These are phyloP conservation scores for Psylliodes chrysocephalus DNA, from an alignment of 2,888 invertebrate species.

Conservation along the genomic window DNA sequence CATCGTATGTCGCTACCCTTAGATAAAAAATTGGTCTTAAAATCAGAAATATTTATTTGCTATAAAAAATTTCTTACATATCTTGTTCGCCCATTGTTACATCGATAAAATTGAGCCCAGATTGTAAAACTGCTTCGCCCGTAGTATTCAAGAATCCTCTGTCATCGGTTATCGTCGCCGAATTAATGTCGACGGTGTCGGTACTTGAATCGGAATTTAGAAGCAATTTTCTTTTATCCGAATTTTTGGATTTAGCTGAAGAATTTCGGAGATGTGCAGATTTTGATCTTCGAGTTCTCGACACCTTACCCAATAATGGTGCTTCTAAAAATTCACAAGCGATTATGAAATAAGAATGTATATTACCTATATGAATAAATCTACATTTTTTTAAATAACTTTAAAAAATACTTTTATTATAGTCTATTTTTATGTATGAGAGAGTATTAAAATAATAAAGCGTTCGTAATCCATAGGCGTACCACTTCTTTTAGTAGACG, in stretches of 20 bases:
- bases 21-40: too few species aligned
- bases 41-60: background rate
- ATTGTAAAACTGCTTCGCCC: constrained; percentile 20
- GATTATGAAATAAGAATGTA: too few species aligned
- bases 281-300: constrained; percentile 74
- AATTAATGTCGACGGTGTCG: constrained; percentile 49
- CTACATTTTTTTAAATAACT: too few species aligned
- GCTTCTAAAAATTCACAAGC: constrained; percentile 48
- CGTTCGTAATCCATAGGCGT: too few species aligned
- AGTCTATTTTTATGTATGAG: too few species aligned
- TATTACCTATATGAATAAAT: too few species aligned
- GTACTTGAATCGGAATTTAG: constrained; percentile 60
- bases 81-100: constrained; percentile 55
- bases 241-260: constrained; percentile 56
- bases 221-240: constrained; percentile 58
- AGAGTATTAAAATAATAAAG: too few species aligned
- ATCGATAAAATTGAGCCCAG: constrained; percentile 57
- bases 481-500: too few species aligned
- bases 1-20: too few species aligned
- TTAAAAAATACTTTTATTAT: too few species aligned
- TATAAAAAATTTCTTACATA: constrained; percentile 48
- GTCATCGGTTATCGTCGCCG: constrained; percentile 15
- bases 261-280: constrained; percentile 67
- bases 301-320: constrained; percentile 71
- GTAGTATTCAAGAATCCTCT: constrained; percentile 3